Evolutionary conservation across 2,113 vertebrate genomes (phyloP).

Genomic region (Taxidea taxus): DNA sequence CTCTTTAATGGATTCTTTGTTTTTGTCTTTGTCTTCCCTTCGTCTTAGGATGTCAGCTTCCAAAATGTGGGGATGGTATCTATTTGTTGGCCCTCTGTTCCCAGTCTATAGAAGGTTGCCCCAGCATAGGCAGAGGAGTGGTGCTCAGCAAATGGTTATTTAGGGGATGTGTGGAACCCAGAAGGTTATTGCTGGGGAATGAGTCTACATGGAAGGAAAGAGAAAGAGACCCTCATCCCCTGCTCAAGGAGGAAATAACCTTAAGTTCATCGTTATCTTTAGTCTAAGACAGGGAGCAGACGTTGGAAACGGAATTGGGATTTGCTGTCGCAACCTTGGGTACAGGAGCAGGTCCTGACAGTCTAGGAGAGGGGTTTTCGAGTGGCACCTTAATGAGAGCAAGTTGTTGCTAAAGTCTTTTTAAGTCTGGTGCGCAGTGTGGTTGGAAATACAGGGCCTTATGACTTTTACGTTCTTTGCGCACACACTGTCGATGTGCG

Average conservation of each 20-base stretch:
- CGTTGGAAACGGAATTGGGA: neutral
- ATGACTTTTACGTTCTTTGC: conserved; percentile 25
- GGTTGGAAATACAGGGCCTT: conserved; percentile 24
- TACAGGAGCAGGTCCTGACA: neutral
- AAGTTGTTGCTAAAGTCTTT: neutral
- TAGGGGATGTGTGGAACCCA: neutral
- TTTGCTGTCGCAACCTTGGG: neutral
- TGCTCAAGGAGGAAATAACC: neutral
- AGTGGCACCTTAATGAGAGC: neutral
- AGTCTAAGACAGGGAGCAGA: neutral
- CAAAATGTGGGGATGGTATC: neutral
- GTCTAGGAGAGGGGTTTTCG: neutral
- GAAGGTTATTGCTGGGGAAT: neutral
- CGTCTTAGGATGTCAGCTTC: neutral
- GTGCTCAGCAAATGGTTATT: neutral
- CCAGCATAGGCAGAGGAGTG: neutral
- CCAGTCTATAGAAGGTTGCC: neutral
- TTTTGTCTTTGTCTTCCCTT: neutral
- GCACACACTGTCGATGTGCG: conserved; percentile 55
- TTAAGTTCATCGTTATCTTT: neutral
- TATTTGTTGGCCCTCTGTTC: neutral
- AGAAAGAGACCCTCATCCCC: neutral
- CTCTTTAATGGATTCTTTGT: neutral
- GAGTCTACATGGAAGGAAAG: neutral
- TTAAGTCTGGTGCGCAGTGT: neutral